A percentile compares a stretch with the other conserved stretches of the same genome.
These are phyloP conservation scores for Spialia ferax DNA, from an alignment of 2,888 invertebrate genomes.

Conservation along the genomic window DNA sequence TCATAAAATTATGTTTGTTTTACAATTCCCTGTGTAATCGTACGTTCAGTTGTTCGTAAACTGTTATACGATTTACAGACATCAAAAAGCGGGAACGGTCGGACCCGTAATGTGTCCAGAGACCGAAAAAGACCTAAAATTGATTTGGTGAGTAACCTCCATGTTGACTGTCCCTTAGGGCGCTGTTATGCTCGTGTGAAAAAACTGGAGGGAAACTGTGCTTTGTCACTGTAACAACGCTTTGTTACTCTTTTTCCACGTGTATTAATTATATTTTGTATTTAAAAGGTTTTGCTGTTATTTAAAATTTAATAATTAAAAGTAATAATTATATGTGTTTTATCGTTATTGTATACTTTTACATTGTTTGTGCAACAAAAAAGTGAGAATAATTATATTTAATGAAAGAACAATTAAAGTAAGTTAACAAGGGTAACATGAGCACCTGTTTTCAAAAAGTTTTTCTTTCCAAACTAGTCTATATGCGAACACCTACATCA, in stretches of 20 bases:
- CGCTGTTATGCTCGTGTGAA: not conserved
- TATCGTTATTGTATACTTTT: no score
- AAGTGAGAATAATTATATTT: no score
- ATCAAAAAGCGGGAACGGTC: not conserved
- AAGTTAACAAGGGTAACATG: no score
- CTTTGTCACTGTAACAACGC: not conserved
- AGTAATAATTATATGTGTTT: no score
- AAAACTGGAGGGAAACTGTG: not conserved
- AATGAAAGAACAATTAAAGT: no score
- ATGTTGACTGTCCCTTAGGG: slow-evolving; percentile 7
- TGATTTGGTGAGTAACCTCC: slow-evolving; percentile 20
- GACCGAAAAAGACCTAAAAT: slow-evolving; percentile 25
- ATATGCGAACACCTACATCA: no score
- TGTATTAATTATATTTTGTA: no score
- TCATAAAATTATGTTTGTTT: slow-evolving; percentile 23
- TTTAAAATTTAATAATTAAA: no score
- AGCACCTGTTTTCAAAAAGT: no score
- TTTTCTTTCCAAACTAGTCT: no score
- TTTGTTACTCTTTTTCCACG: not conserved
- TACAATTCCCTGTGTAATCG: slow-evolving; percentile 31
- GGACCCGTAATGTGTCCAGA: slow-evolving; percentile 1
- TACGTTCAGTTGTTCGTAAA: slow-evolving; percentile 18
- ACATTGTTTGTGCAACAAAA: no score
- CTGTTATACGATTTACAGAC: slow-evolving; percentile 7
- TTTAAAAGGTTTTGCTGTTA: no score